A percentile compares a stretch with the other conserved stretches of the same genome.
Conservation (phyloP, 2,113 vertebrate species). For the Saiga tatarica region DNA sequence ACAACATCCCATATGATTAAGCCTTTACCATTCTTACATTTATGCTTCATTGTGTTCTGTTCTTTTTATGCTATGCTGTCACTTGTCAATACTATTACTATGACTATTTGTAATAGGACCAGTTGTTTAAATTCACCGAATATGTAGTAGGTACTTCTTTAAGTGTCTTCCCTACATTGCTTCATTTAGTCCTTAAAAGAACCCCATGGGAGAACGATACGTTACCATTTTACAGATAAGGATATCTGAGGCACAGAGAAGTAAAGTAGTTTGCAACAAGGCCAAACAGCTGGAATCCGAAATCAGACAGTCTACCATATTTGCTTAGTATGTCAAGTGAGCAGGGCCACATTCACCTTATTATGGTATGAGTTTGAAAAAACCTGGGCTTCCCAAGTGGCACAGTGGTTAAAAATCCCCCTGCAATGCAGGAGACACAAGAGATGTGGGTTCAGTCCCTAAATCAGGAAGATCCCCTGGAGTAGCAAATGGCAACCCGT, state of each 20-base stretch:
- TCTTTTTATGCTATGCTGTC: background rate
- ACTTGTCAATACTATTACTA: background rate
- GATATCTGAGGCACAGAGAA: background rate
- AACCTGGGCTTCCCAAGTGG: background rate
- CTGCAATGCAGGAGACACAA: background rate
- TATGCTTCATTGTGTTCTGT: background rate
- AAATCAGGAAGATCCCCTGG: background rate
- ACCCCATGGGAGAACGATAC: background rate
- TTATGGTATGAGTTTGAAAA: background rate
- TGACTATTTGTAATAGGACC: background rate
- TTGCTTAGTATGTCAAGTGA: background rate
- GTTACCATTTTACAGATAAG: background rate
- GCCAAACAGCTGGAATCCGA: background rate
- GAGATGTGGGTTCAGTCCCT: background rate
- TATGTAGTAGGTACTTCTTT: background rate
- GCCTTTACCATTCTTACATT: background rate
- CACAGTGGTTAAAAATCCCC: background rate
- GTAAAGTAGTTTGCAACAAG: background rate
- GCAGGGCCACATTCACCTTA: background rate
- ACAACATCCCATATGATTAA: background rate
- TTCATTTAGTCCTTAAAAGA: background rate
- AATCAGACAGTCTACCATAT: background rate
- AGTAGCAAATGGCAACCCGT: background rate
- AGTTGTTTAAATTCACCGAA: background rate
- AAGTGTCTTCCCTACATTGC: background rate